These are phyloP conservation scores for Himalopsyche kuldschensis DNA, from an alignment of 2,888 invertebrate species.

Conservation along the genomic window DNA sequence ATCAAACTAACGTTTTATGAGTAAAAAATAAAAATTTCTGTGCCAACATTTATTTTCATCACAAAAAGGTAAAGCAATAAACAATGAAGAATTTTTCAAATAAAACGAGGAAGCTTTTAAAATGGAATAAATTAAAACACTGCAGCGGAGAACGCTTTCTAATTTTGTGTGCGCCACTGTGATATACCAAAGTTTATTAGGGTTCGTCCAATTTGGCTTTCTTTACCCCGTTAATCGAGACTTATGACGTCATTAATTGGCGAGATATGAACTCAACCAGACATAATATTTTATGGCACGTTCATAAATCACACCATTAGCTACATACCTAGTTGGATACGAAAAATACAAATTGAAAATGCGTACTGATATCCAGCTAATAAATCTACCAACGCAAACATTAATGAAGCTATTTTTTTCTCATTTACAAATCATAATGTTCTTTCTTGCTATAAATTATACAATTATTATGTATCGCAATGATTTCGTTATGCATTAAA, in stretches of 20 bases:
- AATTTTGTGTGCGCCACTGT: background rate
- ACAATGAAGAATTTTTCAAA: too few relatives aligned
- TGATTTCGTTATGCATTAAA: too few relatives aligned
- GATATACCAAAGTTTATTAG: conserved; percentile 13
- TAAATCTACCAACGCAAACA: background rate
- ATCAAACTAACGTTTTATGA: too few relatives aligned
- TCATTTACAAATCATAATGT: too few relatives aligned
- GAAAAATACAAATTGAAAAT: background rate
- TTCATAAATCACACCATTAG: background rate
- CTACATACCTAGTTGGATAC: background rate
- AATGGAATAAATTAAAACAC: too few relatives aligned
- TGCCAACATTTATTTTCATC: too few relatives aligned
- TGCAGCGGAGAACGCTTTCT: too few relatives aligned
- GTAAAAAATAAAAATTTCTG: too few relatives aligned
- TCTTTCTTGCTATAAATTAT: too few relatives aligned
- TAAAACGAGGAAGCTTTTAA: too few relatives aligned
- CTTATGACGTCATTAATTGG: conserved; percentile 28
- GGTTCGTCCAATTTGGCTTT: conserved; percentile 19
- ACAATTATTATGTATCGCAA: too few relatives aligned
- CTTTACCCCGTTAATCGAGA: conserved; percentile 29
- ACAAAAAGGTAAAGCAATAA: too few relatives aligned
- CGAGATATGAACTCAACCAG: background rate
- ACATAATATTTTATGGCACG: background rate
- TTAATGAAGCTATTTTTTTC: background rate
- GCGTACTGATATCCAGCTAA: background rate